Evolutionary conservation across 2,113 vertebrate genomes (phyloP).

Genomic region (Psettodes erumei): DNA sequence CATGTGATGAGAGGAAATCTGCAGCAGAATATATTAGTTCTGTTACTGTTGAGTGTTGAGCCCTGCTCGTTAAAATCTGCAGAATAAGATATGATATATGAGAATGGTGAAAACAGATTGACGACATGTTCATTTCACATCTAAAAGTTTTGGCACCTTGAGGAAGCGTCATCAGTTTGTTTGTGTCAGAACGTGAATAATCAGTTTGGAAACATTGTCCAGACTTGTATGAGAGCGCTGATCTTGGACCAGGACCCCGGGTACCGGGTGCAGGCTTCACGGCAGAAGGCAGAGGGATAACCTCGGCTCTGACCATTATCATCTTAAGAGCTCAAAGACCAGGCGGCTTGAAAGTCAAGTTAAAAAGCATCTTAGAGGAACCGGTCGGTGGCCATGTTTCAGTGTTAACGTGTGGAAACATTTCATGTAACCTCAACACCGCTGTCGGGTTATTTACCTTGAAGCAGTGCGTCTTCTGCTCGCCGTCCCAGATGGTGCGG

Average conservation of each 20-base stretch:
- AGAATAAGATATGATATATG: background rate
- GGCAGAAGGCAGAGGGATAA: slow-evolving; percentile 39
- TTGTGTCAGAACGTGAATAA: background rate
- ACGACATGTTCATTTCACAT: too few species aligned
- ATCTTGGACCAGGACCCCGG: background rate
- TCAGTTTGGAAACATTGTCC: background rate
- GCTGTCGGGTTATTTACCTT: slow-evolving; percentile 72
- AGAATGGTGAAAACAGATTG: too few species aligned
- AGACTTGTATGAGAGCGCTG: background rate
- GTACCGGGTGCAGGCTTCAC: background rate
- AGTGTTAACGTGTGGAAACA: background rate
- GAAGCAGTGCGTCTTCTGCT: slow-evolving; percentile 87
- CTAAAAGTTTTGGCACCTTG: background rate
- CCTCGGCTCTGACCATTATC: slow-evolving; percentile 33
- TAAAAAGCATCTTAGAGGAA: slow-evolving; percentile 14
- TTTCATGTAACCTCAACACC: too few species aligned
- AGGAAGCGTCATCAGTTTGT: background rate
- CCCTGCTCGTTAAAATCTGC: background rate
- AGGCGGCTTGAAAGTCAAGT: slow-evolving; percentile 8
- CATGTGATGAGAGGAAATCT: too few species aligned
- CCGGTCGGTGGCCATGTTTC: background rate
- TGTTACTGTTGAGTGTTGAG: too few species aligned
- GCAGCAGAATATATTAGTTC: too few species aligned
- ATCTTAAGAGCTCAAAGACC: slow-evolving; percentile 63
- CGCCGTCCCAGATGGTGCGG: slow-evolving; percentile 87